These are phyloP conservation scores for Neodiprion lecontei DNA, from an alignment of 1,140 invertebrate species.

Conservation along the genomic window DNA sequence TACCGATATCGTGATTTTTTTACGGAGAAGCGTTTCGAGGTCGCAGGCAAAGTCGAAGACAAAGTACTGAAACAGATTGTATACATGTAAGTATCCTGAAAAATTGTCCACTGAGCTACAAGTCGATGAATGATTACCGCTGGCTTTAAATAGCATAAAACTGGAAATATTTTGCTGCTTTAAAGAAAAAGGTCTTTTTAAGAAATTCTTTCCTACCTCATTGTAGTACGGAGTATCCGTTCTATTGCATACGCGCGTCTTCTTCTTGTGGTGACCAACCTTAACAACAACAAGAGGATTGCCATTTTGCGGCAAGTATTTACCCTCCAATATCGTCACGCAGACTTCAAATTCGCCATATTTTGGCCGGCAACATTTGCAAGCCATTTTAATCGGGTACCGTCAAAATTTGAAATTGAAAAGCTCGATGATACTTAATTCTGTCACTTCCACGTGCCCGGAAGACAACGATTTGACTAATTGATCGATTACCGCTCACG, in stretches of 20 bases:
- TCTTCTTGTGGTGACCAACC: constrained; percentile 64
- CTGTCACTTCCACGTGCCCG: background rate
- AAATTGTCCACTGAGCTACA: background rate
- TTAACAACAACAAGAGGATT: constrained; percentile 65
- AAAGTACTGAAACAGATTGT: constrained; percentile 59
- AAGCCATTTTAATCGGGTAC: background rate
- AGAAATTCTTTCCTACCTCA: constrained; percentile 55
- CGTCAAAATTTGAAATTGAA: background rate
- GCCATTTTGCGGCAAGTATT: constrained; percentile 59
- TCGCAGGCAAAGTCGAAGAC: constrained; percentile 47
- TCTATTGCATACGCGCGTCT: constrained; percentile 59
- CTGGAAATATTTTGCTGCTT: background rate
- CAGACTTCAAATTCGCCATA: constrained; percentile 52
- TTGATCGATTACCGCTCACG: too few relatives aligned
- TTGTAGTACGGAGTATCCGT: constrained; percentile 69
- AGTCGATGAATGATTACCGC: constrained; percentile 16
- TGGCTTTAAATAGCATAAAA: background rate
- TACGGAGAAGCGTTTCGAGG: constrained; percentile 48
- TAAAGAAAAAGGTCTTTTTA: too few relatives aligned
- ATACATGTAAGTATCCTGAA: constrained; percentile 41
- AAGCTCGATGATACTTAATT: background rate
- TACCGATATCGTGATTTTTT: constrained; percentile 51
- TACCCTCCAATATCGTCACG: constrained; percentile 63
- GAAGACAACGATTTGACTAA: too few relatives aligned
- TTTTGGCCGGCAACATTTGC: background rate